Evolutionary conservation across 2,797 vertebrate species (phyloP).

Genomic region (Lepilemur septentrionalis): DNA sequence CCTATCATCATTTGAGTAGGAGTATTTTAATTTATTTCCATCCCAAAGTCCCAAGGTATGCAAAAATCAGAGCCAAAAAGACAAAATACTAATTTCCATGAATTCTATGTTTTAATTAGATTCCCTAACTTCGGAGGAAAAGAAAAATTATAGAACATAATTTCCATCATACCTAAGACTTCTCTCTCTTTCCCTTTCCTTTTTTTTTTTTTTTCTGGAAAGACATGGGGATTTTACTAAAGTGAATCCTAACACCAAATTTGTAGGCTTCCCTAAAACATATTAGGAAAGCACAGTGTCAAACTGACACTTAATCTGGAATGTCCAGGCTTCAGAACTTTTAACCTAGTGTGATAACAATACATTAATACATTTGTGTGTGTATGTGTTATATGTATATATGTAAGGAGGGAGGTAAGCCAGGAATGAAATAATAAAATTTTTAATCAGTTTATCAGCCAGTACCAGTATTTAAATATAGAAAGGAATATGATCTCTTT

Average conservation of each 20-base stretch:
- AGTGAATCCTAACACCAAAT: conserved; percentile 56
- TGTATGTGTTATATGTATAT: neutral
- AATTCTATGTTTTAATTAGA: conserved; percentile 1
- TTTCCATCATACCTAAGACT: conserved; percentile 6
- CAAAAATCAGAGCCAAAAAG: neutral
- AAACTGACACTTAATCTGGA: conserved; percentile 80
- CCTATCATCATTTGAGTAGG: conserved; percentile 55
- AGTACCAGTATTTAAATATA: neutral
- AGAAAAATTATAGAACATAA: neutral
- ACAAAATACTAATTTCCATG: neutral
- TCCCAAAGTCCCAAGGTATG: neutral
- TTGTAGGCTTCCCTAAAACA: conserved; percentile 60
- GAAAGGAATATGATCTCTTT: conserved; percentile 11
- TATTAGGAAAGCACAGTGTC: conserved; percentile 66
- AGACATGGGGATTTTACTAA: conserved; percentile 48
- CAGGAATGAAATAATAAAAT: conserved; percentile 64
- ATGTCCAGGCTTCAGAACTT: conserved; percentile 74
- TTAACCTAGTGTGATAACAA: conserved; percentile 64
- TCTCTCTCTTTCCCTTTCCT: conserved; percentile 28
- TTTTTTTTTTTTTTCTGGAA: neutral
- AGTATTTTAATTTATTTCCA: conserved; percentile 42
- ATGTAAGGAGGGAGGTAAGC: conserved; percentile 32
- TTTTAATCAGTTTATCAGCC: neutral
- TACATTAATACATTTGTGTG: neutral
- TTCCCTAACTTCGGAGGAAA: conserved; percentile 13